Base-by-base conservation (phyloP, 2,113 vertebrate species). In the Centropus bengalensis region DNA sequence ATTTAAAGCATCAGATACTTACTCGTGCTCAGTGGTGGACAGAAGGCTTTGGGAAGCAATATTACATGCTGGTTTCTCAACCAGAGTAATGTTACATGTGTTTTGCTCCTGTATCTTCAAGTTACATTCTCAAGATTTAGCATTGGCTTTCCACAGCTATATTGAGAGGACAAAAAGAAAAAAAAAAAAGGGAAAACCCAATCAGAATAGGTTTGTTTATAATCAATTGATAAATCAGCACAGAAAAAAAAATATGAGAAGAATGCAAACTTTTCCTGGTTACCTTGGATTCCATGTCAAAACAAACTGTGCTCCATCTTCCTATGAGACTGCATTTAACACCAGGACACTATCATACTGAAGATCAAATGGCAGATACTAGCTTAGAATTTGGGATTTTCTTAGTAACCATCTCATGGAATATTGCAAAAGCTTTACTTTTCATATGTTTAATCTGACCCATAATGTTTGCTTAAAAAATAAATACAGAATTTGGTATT, bases 161-260 rank as follows among this genome's bases (percentile, higher is more conserved):
- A 42, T 13, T 38, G 49, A 75, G 26, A 14, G 9, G 8, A 56
- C 5, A 14, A 73, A 51, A 86, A 2, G 2, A 22, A 26, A n/a
- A 38, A 52, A 69, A 64, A 47, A 30, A 51, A 51, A 51, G 3
- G 1, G 15, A 19, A 16, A 47, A 9, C 16, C 7, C 7, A 63
- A 80, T 20, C 11, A 58, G 32, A 42, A 55, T 2, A 4, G 0
- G 0, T 21, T 17, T 16, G 23, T 23, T 20, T 40, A 36, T 36
- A 36, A 36, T 36, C 36, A 36, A 36, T 36, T 36, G 36, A 36
- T 36, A 36, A 8, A 36, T 36, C 36, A 36, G 36, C 9, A n/a
- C 1, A 5, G 6, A 36, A 36, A 10, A 18, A 18, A 7, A 45
- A 18, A 16, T 7, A 10, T 2, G 21, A 36, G 10, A 6, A 8